phyloP scores from a whole-genome alignment of 2,888 invertebrate genomes.

The Hesperia comma region DNA sequence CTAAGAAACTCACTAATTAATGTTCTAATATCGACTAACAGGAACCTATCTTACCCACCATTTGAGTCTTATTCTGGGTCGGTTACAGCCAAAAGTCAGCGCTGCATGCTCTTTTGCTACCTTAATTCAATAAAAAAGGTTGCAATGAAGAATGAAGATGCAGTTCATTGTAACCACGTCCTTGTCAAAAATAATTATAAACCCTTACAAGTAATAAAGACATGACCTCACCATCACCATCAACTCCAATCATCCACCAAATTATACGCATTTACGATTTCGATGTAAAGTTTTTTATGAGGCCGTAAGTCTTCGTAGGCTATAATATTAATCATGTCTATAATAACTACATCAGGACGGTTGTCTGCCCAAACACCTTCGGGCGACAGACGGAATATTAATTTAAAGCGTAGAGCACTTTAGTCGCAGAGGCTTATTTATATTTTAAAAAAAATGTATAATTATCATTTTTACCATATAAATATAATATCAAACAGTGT shows the following conservation, averaged over 20 bases:
- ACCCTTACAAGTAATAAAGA: slow-evolving; percentile 39
- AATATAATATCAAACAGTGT: too few relatives aligned
- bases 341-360: slow-evolving; percentile 49
- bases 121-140: too few relatives aligned
- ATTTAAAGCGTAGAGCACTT: slow-evolving; percentile 47
- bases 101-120: too few relatives aligned
- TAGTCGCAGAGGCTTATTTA: slow-evolving; percentile 24
- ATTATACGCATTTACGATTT: slow-evolving; percentile 44
- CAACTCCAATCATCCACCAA: slow-evolving; percentile 39
- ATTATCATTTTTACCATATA: too few relatives aligned
- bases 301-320: slow-evolving; percentile 47
- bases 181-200: not conserved
- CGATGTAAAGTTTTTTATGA: slow-evolving; percentile 42
- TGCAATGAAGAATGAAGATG: too few relatives aligned
- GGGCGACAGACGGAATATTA: slow-evolving; percentile 56
- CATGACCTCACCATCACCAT: slow-evolving; percentile 38
- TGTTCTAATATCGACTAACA: too few relatives aligned
- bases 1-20: too few relatives aligned
- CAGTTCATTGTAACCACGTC: too few relatives aligned
- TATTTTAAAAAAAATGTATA: not conserved
- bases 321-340: slow-evolving; percentile 50
- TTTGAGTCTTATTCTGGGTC: too few relatives aligned
- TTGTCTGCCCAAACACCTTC: slow-evolving; percentile 53
- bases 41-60: too few relatives aligned
- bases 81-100: too few relatives aligned